A percentile compares a stretch with the other conserved stretches of the same genome.
Conservation (phyloP, 2,888 invertebrate genomes). For the Cheiracanthium punctorium region DNA sequence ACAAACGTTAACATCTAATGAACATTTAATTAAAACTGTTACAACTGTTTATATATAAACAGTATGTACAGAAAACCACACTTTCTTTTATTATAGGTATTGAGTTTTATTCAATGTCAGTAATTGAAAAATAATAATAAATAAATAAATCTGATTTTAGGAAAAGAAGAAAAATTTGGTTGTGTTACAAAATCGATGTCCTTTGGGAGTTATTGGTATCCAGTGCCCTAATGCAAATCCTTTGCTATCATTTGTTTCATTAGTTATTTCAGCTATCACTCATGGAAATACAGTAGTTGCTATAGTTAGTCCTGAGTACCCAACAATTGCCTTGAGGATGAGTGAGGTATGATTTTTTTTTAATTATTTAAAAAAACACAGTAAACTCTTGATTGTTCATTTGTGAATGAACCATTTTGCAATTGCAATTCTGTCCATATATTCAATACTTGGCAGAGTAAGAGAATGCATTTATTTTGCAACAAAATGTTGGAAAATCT, state of each 20-base stretch:
- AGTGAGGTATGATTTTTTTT: slow-evolving; percentile 43
- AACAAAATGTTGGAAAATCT: no score
- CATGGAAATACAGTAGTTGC: slow-evolving; percentile 77
- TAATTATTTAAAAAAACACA: background rate
- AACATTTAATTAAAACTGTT: no score
- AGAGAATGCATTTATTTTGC: no score
- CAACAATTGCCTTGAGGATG: slow-evolving; percentile 38
- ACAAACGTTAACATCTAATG: no score
- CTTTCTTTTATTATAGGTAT: no score
- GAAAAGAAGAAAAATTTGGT: slow-evolving; percentile 33
- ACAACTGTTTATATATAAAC: no score
- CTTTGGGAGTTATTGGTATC: slow-evolving; percentile 77
- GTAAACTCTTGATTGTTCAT: background rate
- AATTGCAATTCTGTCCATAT: background rate
- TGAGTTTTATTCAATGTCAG: no score
- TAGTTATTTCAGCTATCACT: slow-evolving; percentile 77
- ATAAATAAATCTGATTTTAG: no score
- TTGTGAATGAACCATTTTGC: background rate
- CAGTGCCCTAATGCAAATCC: slow-evolving; percentile 76
- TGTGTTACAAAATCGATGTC: slow-evolving; percentile 76
- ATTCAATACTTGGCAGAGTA: no score
- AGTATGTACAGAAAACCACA: no score
- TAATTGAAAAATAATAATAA: no score
- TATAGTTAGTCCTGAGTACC: slow-evolving; percentile 28
- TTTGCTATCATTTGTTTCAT: slow-evolving; percentile 77